Conservation (phyloP, 1,140 invertebrate species). For the Bombyx mandarina region DNA sequence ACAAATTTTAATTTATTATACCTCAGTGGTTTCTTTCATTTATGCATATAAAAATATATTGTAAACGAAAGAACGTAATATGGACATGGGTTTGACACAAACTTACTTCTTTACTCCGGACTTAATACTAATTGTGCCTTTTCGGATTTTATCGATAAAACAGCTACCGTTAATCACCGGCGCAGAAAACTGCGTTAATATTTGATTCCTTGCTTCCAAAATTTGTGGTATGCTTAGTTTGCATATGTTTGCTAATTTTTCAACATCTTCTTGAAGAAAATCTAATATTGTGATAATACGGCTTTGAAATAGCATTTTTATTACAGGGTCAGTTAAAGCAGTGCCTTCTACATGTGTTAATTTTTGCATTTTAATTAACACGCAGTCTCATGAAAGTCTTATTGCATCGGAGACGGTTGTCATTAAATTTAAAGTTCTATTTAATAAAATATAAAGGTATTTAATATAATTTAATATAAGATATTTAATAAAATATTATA, state of each 20-base stretch:
- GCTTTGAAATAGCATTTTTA: conserved; percentile 68
- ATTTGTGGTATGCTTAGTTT: conserved; percentile 47
- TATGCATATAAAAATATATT: too few species aligned
- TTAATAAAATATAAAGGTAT: too few species aligned
- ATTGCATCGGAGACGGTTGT: too few species aligned
- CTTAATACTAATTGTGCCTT: conserved; percentile 20
- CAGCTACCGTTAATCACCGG: conserved; percentile 31
- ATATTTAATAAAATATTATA: too few species aligned
- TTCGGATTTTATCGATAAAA: conserved; percentile 24
- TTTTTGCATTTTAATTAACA: conserved; percentile 48
- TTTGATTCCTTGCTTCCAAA: conserved; percentile 42
- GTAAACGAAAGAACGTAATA: background rate
- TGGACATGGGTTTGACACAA: background rate
- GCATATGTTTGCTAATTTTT: conserved; percentile 46
- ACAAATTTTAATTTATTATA: too few species aligned
- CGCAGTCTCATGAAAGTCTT: too few species aligned
- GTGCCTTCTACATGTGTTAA: conserved; percentile 50
- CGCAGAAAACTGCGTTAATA: conserved; percentile 48
- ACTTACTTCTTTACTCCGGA: conserved; percentile 38
- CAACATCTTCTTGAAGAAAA: conserved; percentile 71
- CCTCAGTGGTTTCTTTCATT: too few species aligned
- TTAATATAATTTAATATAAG: too few species aligned
- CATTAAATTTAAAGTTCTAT: too few species aligned
- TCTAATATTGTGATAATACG: conserved; percentile 73
- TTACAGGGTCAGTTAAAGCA: conserved; percentile 54